These are phyloP conservation scores for Dysmachus trigonus DNA, from an alignment of 2,888 invertebrate species.

Conservation along the genomic window DNA sequence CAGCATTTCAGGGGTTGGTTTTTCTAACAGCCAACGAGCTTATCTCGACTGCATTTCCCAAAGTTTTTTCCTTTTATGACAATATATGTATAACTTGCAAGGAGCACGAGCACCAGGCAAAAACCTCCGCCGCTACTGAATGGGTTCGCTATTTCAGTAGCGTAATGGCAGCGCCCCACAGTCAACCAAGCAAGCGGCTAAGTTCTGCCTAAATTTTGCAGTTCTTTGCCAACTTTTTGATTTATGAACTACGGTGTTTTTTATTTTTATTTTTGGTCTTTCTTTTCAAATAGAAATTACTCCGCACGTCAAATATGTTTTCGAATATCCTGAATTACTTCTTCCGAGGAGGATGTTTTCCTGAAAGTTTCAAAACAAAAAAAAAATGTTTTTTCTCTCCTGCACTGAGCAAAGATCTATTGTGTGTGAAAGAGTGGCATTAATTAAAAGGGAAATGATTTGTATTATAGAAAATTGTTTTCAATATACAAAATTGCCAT, in stretches of 20 bases:
- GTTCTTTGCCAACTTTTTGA: constrained; percentile 35
- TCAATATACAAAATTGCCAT: too few species aligned
- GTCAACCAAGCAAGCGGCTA: constrained; percentile 5
- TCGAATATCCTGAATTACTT: neutral
- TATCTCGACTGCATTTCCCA: constrained; percentile 47
- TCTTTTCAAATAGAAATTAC: neutral
- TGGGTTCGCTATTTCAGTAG: neutral
- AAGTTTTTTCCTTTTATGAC: constrained; percentile 47
- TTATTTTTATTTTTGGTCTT: neutral
- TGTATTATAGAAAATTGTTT: too few species aligned
- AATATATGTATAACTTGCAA: constrained; percentile 31
- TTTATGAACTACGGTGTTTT: neutral
- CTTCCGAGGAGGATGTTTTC: neutral
- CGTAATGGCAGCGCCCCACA: neutral
- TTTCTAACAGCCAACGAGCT: constrained; percentile 39
- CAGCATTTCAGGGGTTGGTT: constrained; percentile 33
- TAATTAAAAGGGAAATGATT: too few species aligned
- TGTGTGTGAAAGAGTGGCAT: neutral
- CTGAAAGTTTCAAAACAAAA: neutral
- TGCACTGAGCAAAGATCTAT: neutral
- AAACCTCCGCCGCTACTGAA: neutral
- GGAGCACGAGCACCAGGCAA: constrained; percentile 8
- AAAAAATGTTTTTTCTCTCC: neutral
- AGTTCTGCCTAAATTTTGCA: constrained; percentile 24
- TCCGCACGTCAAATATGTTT: neutral